Base-by-base conservation (phyloP, 2,888 invertebrate species). In the Plagodis pulveraria region DNA sequence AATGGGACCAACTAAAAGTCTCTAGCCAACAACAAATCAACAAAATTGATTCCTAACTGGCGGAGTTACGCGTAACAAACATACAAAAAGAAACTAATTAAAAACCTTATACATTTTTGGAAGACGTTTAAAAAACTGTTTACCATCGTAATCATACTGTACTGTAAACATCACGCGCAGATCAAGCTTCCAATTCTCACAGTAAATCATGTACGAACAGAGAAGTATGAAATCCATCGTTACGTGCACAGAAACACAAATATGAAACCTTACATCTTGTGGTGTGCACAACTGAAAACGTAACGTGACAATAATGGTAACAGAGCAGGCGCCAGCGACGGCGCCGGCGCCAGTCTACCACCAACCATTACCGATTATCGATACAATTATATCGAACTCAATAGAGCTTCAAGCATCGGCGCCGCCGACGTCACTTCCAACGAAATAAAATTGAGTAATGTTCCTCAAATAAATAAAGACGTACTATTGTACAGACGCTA, bases 351-450 rank as follows among this genome's bases (percentile, higher is more conserved):
- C 86, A 84, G 83, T 74, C 78, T 76, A 76, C 66, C 57, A 50
- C 41, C 68, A 69, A 71, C 77, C 77, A 83, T 84, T 84, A 83
- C 78, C 76, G 81, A 83, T 85, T 85, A 85, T 80, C 80, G 78
- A 64, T 68, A 66, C 78, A 83, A 84, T 84, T 83, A 80, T 82
- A 77, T 73, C 60, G 64, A 76, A 77, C 73, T 70, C 77, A 74
- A 74, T 80, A 74, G 74, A 75, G 54, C 67, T 77, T 73, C 72
- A 74, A 77, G 72, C 72, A 71, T 74, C 72, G 66, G 65, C 64
- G 65, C 69, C 64, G 65, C 69, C 63, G 58, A 63, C 71, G 70
- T 71, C 71, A 72, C 73, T 71, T 74, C 63, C 51, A 63, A 69
- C 67, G 62, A 65, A 76, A 73, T 66, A 67, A 67, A 68, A 64